Conservation (phyloP, 2,888 invertebrate species). For the Spodoptera littoralis region DNA sequence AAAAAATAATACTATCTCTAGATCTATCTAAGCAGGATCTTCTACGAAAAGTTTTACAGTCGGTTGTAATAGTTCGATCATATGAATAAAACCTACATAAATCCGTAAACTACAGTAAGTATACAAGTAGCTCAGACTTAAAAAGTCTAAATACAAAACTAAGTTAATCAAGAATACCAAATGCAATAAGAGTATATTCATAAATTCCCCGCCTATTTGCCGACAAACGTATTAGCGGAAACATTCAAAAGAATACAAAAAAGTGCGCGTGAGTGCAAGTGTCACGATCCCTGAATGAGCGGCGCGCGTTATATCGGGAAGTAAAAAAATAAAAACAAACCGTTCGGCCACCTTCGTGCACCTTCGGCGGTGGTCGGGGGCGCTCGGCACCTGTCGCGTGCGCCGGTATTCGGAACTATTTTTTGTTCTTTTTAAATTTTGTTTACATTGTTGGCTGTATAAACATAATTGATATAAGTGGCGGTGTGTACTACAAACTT, state of each 20-base stretch:
- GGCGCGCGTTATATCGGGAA: slow-evolving; percentile 71
- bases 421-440: slow-evolving; percentile 37
- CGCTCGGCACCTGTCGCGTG: slow-evolving; percentile 55
- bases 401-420: slow-evolving; percentile 49
- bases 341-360: slow-evolving; percentile 56
- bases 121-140: no score
- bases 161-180: slow-evolving; percentile 2
- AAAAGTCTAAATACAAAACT: background rate
- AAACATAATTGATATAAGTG: slow-evolving; percentile 29
- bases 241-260: slow-evolving; percentile 53
- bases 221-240: slow-evolving; percentile 55
- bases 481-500: background rate
- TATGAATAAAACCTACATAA: no score
- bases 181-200: slow-evolving; percentile 28
- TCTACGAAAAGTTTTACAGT: no score
- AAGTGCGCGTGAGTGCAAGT: slow-evolving; percentile 58
- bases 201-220: slow-evolving; percentile 58
- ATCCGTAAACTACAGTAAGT: no score
- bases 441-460: slow-evolving; percentile 44
- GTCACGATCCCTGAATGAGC: slow-evolving; percentile 72
- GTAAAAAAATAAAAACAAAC: slow-evolving; percentile 66
- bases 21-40: no score
- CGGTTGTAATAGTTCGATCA: no score
- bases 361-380: slow-evolving; percentile 49
- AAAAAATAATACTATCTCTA: no score